Percentiles rank a stretch among this genome's conserved stretches.
Conservation (phyloP, 2,888 invertebrate genomes). For the Heterodera filipjevi region DNA sequence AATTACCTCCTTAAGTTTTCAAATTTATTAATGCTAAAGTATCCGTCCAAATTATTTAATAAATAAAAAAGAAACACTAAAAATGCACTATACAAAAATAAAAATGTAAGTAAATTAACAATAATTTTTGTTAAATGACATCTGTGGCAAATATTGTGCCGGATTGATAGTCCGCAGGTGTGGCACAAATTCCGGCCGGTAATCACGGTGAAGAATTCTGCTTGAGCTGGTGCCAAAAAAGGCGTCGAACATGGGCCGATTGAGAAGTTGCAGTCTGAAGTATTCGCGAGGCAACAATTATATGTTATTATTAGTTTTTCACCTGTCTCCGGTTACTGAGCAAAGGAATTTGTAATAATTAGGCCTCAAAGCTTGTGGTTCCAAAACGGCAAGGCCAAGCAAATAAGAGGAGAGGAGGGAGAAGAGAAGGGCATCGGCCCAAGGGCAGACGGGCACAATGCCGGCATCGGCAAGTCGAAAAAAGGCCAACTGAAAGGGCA, state of each 20-base stretch:
- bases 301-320: neutral
- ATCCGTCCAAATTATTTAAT: no score
- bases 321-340: conserved; percentile 74
- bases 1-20: no score
- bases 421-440: conserved; percentile 76
- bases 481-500: conserved; percentile 32
- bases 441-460: conserved; percentile 22
- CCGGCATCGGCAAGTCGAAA: conserved; percentile 24
- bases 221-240: conserved; percentile 19
- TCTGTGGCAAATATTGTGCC: neutral
- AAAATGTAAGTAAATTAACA: no score
- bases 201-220: neutral
- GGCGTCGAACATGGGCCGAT: conserved; percentile 19
- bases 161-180: conserved; percentile 23
- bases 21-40: no score
- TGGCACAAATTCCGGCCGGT: conserved; percentile 10
- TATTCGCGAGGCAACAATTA: no score
- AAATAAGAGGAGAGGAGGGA: conserved; percentile 69
- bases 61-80: neutral
- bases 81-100: no score
- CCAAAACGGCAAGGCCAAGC: conserved; percentile 72
- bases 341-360: conserved; percentile 83
- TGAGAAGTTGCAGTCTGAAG: conserved; percentile 32
- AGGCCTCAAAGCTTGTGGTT: conserved; percentile 78
- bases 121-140: no score